Base-by-base conservation (phyloP, 2,888 invertebrate genomes). In the Parascotia fuliginaria region DNA sequence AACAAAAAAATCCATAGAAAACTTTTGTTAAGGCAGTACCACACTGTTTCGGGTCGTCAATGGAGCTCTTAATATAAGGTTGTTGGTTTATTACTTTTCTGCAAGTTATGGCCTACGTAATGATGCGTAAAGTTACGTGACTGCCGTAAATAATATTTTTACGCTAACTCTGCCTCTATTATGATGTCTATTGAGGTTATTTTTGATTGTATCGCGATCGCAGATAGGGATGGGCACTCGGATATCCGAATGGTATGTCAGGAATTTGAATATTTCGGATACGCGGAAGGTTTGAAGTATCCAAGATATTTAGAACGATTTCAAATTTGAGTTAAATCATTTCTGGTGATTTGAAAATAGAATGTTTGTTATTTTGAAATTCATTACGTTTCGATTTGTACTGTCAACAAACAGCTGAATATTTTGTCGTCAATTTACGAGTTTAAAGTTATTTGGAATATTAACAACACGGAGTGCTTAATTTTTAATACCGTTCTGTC, bases 61-160 rank as follows among this genome's bases (percentile, higher is more conserved):
- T 65, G 55, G 43, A 60, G 45, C 63, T 60, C 67, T 59, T 67
- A 64, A 65, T 69, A 60, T 65, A 71, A 54, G 60, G 53, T 47
- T 60, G 60, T 65, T 70, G 75, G 65, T 74, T 78, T 79, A 79
- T 79, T 73, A 70, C 70, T 69, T 68, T 60, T 65, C 79, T 80
- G 79, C 74, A 76, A 78, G 75, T 80, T 78, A 80, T 77, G 60
- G 74, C 71, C 55, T 52, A 46, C 57, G 78, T 77, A 79, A 77
- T 81, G 79, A 80, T 49, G 72, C 79, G 76, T 74, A 70, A 76
- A 76, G 68, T 70, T 69, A 66, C 66, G 72, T 68, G 69, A 65
- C 67, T 60, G 24, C 67, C 68, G 61, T 67, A 67, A 68, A 67
- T 65, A 57, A 61, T 65, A 69, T 57, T 47, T 58, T 39, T 61